Evolutionary conservation across 2,797 vertebrate species (phyloP).

Genomic region (Lithobates sylvaticus): DNA sequence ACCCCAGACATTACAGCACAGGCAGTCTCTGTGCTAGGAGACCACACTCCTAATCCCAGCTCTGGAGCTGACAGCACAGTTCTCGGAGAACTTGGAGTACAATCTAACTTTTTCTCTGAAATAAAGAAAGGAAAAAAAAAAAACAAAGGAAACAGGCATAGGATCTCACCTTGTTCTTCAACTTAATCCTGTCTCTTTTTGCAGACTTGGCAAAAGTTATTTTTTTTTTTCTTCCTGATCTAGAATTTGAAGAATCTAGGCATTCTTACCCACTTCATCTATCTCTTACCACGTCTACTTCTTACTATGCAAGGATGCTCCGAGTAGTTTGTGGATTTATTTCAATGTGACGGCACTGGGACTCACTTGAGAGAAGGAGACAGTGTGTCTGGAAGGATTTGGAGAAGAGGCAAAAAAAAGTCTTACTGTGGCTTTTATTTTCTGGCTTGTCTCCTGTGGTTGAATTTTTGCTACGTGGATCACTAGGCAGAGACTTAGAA

Average conservation of each 20-base stretch:
- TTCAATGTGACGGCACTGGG: conserved; percentile 36
- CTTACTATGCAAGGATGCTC: conserved; percentile 22
- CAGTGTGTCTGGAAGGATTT: conserved; percentile 39
- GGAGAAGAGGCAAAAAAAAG: conserved; percentile 27
- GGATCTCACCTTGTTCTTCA: conserved; percentile 12
- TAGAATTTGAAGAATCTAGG: conserved; percentile 32
- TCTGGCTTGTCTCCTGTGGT: conserved; percentile 43
- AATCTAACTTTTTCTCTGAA: conserved; percentile 8
- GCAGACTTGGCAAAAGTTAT: neutral
- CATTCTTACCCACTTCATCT: conserved; percentile 12
- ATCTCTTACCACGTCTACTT: neutral
- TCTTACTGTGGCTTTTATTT: conserved; percentile 27
- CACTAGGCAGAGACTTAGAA: conserved; percentile 3
- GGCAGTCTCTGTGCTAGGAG: conserved; percentile 52
- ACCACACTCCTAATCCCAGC: conserved; percentile 7
- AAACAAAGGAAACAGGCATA: conserved; percentile 11
- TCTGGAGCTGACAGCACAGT: conserved; percentile 18
- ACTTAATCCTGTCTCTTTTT: conserved; percentile 1
- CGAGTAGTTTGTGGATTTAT: conserved; percentile 39
- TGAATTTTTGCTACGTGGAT: conserved; percentile 59
- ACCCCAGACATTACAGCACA: conserved; percentile 56
- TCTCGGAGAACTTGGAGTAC: conserved; percentile 12
- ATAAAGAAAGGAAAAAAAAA: conserved; percentile 9
- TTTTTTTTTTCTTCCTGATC: conserved; percentile 3
- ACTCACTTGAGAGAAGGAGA: conserved; percentile 26